Evolutionary conservation across 2,888 invertebrate species (phyloP).

Genomic region (Drosophila stalkeri): DNA sequence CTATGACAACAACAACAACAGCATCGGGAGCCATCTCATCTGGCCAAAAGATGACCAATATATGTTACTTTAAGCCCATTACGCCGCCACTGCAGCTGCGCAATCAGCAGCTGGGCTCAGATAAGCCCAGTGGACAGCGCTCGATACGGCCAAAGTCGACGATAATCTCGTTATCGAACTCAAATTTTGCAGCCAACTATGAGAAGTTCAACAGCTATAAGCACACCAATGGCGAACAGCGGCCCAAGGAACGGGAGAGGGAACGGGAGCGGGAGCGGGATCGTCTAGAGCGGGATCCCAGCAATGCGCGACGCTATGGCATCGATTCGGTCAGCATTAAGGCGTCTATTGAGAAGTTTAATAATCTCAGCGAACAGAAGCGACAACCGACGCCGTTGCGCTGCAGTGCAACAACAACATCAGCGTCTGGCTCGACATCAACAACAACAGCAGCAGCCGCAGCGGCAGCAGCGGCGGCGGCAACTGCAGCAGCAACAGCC

Average conservation of each 20-base stretch:
- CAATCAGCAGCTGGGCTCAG: slow-evolving; percentile 30
- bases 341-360: slow-evolving; percentile 84
- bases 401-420: slow-evolving; percentile 2
- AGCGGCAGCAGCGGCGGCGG: slow-evolving; percentile 4
- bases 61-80: slow-evolving; percentile 68
- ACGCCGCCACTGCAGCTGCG: slow-evolving; percentile 66
- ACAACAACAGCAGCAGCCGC: slow-evolving; percentile 3
- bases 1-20: slow-evolving; percentile 3
- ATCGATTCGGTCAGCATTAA: slow-evolving; percentile 83
- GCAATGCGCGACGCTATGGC: slow-evolving; percentile 62
- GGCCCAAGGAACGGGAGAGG: slow-evolving; percentile 37
- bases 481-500: slow-evolving; percentile 3
- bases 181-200: slow-evolving; percentile 62
- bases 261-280: slow-evolving; percentile 23
- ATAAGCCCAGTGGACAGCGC: slow-evolving; percentile 48
- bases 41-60: slow-evolving; percentile 32
- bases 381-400: slow-evolving; percentile 65
- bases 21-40: slow-evolving; percentile 9
- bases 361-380: slow-evolving; percentile 83
- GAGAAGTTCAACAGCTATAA: slow-evolving; percentile 80
- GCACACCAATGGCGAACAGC: slow-evolving; percentile 79
- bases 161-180: slow-evolving; percentile 69
- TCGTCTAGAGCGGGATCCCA: slow-evolving; percentile 23
- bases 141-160: slow-evolving; percentile 79
- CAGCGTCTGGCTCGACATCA: slow-evolving; percentile 6